A percentile compares a stretch with the other conserved stretches of the same genome.
phyloP scores from a whole-genome alignment of 2,113 vertebrate genomes.

The Anarhynchus alexandrinus region DNA sequence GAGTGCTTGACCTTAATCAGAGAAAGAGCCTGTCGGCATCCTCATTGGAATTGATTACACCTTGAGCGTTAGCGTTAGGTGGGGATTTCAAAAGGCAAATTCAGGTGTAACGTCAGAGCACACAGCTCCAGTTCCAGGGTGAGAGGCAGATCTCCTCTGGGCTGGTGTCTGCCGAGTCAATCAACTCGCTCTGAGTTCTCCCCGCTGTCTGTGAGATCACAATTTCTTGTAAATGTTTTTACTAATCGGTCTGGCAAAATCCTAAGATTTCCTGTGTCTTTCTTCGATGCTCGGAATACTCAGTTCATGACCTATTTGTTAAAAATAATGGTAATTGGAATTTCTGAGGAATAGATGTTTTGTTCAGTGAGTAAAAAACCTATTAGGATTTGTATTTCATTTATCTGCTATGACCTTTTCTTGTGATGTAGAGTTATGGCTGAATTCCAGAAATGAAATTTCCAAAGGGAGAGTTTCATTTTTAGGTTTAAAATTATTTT shows the following conservation, averaged over 20 bases:
- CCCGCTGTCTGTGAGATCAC: constrained; percentile 6
- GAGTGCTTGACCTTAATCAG: not conserved
- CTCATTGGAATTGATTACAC: not conserved
- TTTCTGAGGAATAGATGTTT: not conserved
- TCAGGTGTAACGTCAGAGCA: not conserved
- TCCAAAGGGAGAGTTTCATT: not conserved
- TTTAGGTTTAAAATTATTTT: not conserved
- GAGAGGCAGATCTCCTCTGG: not conserved
- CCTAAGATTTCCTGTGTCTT: not conserved
- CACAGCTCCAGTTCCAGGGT: not conserved
- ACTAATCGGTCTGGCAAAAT: not conserved
- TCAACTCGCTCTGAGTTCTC: not conserved
- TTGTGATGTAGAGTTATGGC: not conserved
- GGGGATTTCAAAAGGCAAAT: not conserved
- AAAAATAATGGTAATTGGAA: constrained; percentile 14
- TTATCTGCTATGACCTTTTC: not conserved
- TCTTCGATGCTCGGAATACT: constrained; percentile 5
- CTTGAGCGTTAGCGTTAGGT: not conserved
- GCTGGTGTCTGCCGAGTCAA: not conserved
- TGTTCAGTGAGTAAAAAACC: not conserved
- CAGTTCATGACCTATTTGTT: constrained; percentile 40
- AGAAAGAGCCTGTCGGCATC: not conserved
- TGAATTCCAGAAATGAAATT: not conserved
- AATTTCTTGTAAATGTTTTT: constrained; percentile 50
- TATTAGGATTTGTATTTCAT: not conserved